phyloP scores from a whole-genome alignment of 2,797 vertebrate species.

The Megaceryle alcyon region DNA sequence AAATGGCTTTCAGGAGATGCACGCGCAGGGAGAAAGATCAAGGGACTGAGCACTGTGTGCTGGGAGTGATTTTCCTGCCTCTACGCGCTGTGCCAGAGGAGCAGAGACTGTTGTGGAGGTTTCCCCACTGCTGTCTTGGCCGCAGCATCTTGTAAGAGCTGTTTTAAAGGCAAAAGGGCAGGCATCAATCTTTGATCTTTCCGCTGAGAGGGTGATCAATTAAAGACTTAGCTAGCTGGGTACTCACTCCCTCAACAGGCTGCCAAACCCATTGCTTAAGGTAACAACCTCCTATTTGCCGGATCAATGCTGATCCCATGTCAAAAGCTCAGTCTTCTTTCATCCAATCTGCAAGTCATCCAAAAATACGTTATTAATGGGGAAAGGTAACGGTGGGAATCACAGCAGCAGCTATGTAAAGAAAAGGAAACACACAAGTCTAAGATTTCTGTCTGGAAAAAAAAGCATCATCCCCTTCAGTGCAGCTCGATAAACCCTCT shows the following conservation, averaged over 20 bases:
- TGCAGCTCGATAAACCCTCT: neutral
- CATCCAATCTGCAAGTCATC: neutral
- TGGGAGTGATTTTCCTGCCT: neutral
- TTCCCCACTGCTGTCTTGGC: neutral
- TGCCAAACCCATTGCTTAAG: neutral
- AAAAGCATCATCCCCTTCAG: neutral
- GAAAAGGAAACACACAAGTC: neutral
- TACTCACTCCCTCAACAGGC: neutral
- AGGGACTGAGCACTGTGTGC: neutral
- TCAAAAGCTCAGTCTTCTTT: neutral
- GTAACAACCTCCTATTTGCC: neutral
- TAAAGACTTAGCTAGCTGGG: slow-evolving; percentile 9
- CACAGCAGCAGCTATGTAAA: neutral
- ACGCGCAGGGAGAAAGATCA: neutral
- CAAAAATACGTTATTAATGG: neutral
- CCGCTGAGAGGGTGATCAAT: neutral
- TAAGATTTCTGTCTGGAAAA: neutral
- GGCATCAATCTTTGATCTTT: slow-evolving; percentile 32
- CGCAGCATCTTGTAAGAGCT: neutral
- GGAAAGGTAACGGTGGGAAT: neutral
- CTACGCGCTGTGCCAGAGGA: neutral
- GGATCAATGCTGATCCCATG: neutral
- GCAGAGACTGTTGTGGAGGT: neutral
- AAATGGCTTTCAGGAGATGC: neutral
- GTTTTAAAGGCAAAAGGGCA: slow-evolving; percentile 37